Evolutionary conservation across 2,888 invertebrate species (phyloP), one percentile per base, ranked within the genome.

Genomic region (Amblyjoppa fuscipennis): DNA sequence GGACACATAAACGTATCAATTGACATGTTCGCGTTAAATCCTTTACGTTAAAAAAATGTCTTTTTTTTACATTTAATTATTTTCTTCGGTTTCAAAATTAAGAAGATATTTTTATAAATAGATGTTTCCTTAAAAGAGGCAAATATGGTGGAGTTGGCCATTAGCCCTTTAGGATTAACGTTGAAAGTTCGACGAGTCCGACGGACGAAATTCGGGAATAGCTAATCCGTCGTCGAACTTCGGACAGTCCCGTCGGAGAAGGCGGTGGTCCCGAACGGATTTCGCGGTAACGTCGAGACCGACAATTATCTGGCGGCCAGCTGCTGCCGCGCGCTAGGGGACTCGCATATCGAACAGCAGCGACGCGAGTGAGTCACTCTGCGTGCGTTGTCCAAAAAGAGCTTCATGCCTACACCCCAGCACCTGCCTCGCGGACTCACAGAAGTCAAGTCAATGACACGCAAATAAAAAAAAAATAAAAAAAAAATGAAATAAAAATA

Each of bases 291-390:
- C 41, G 71, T 76, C 68, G 74, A 83, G 75, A 64, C 82, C 82
- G 64, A 85, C 76, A 85, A 83, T 85, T 85, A 85, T 85, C 85
- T 51, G 66, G 78, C 51, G 49, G 38, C 64, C 71, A 83, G 82
- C 85, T 79, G 82, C 84, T 34, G 45, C 53, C 53, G 53, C 20
- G 49, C 59, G 53, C 49, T 66, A 68, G 41, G 68, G 77, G 68
- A 41, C 77, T 77, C 74, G 84, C 69, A 74, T 77, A 81, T 79
- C 79, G 78, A 73, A 76, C 77, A 85, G 64, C 75, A 34, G 45
- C 28, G 64, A 45, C 38, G 28, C 74, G 75, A 74, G 59, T 85
- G 84, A 85, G 68, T 85, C 85, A 85, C 85, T 41, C 34, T 4
- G 53, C 45, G 82, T 64, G 75, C 49, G 66, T 68, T 75, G n/a